A percentile compares a stretch with the other conserved stretches of the same genome.
Conservation (phyloP, 2,888 invertebrate genomes). For the Ormyrus labotus region DNA sequence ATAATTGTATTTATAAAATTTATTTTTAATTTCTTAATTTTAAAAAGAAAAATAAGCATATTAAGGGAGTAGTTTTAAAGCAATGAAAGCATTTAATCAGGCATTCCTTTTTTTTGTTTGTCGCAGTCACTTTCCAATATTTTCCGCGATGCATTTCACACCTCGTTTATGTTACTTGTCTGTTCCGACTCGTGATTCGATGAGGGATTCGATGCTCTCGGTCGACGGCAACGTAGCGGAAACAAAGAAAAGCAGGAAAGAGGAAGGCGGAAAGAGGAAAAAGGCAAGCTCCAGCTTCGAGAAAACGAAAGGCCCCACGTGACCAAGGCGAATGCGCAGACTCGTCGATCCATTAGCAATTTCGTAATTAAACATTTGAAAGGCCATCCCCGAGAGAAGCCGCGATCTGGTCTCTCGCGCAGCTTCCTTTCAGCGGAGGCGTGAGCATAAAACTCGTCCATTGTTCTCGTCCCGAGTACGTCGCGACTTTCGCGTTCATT, state of each 20-base stretch:
- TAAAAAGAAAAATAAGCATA: too few species aligned
- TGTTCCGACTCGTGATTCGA: too few species aligned
- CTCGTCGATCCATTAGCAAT: conserved; percentile 69
- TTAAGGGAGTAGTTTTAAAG: background rate
- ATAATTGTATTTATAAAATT: too few species aligned
- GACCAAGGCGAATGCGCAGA: background rate
- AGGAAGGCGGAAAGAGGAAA: background rate
- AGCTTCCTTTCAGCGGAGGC: conserved; percentile 16
- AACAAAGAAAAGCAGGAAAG: background rate
- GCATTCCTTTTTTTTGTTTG: background rate
- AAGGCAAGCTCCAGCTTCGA: background rate
- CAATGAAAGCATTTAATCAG: conserved; percentile 15
- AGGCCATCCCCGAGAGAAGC: conserved; percentile 22
- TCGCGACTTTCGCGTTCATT: too few species aligned
- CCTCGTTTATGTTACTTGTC: background rate
- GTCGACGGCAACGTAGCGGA: background rate
- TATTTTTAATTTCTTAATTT: too few species aligned
- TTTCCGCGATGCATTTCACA: background rate
- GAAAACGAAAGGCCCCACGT: background rate
- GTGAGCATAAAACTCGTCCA: conserved; percentile 28
- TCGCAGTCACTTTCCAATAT: background rate
- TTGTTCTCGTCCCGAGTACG: background rate
- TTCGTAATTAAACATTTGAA: conserved; percentile 66
- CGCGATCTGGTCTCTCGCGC: background rate
- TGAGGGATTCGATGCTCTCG: too few species aligned